Evolutionary conservation across 37 sponge, comb jelly and placozoan genomes (phyloP).

Genomic region (Ianthella basta): DNA sequence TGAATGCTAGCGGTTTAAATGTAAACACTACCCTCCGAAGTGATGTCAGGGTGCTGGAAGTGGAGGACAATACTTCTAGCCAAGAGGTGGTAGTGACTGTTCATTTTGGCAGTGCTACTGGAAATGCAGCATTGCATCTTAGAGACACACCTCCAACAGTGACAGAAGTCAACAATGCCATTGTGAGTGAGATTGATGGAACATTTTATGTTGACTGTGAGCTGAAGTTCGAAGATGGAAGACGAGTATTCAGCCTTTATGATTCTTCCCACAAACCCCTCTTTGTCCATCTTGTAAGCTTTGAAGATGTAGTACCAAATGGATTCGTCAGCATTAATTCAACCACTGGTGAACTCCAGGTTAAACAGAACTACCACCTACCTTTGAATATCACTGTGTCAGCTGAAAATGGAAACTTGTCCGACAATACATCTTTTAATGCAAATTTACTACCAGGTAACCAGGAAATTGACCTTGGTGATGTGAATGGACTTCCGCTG

Average conservation of each 20-base stretch:
- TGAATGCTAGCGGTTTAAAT: not conserved
- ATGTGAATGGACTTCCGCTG: constrained; percentile 10
- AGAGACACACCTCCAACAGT: too few species aligned
- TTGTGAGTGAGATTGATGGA: too few species aligned
- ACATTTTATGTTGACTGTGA: constrained; percentile 28
- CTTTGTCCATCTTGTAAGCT: constrained; percentile 40
- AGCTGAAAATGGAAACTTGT: not conserved
- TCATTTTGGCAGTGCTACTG: not conserved
- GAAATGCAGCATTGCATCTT: not conserved
- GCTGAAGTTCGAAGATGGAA: constrained; percentile 29
- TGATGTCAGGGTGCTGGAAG: not conserved
- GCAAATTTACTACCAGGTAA: constrained; percentile 36
- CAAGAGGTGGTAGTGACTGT: not conserved
- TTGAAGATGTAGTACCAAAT: not conserved
- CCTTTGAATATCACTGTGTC: constrained; percentile 14
- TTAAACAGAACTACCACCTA: not conserved
- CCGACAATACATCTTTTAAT: not conserved
- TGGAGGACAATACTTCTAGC: not conserved
- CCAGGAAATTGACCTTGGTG: constrained; percentile 58
- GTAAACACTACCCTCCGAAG: not conserved
- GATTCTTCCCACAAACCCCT: constrained; percentile 23
- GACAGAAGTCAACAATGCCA: too few species aligned
- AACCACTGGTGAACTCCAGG: too few species aligned
- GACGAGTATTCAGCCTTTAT: constrained; percentile 23
- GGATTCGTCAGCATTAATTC: too few species aligned